Base-by-base conservation (phyloP, 2,797 vertebrate species). In the Urocyon cinereoargenteus region DNA sequence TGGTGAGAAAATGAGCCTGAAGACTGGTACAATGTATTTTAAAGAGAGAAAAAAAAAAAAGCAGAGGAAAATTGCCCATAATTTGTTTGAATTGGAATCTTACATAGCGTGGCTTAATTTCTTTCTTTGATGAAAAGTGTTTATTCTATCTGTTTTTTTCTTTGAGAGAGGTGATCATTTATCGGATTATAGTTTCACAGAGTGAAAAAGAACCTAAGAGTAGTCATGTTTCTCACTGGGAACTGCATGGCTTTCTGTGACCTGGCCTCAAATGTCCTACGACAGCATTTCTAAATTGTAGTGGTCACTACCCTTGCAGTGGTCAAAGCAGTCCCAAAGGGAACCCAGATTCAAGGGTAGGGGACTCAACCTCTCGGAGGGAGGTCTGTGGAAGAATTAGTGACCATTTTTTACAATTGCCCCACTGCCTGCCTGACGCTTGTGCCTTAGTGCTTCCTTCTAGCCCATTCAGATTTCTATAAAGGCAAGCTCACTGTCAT, bases 31-130 rank as follows among this genome's bases (percentile, higher is more conserved):
- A 91, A 72, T 94, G 86, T 31, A 75, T 96, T 91, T 79, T 49
- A 75, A 49, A 73, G 40, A 5, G 1, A 40, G 51, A 40, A 66
- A 81, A 68, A 94, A 86, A 89, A 66, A 61, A 73, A 84, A 53
- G 10, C 0, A 3, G 31, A 86, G 40, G 78, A 86, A 97, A 94
- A 95, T 78, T 96, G 45, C n/a, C 59, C 55, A 75, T 96, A 95
- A 90, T 95, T 92, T 86, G n/a, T 94, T 94, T 96, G 85, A 97
- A 96, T 31, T 92, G 55, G 72, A 94, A 92, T 96, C 57, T 96
- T 96, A 87, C 12, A 93, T 64, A 81, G 31, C 77, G 11, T 16
- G 59, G 19, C 16, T 96, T 91, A 89, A 91, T 93, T 96, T 94
- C 68, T 86, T 92, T 96, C 57, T 96, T 84, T 96, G 72, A 86